Conservation (phyloP, 1,140 invertebrate species). For the Tetramorium simillimum region DNA sequence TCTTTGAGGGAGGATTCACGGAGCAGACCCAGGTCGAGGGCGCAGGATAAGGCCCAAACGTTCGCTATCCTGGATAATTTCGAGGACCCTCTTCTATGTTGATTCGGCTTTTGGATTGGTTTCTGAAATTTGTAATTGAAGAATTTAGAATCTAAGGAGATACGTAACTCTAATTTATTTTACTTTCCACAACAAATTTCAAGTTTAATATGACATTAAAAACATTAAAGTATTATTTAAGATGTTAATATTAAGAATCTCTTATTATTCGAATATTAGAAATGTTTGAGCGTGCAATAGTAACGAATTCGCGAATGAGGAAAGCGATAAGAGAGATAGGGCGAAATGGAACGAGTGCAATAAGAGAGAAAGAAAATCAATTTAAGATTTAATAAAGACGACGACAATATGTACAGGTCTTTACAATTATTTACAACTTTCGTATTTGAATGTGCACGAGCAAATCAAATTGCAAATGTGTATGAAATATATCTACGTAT, state of each 20-base stretch:
- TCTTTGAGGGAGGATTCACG: slow-evolving; percentile 9
- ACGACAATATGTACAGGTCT: too few relatives aligned
- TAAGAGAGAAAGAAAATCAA: too few relatives aligned
- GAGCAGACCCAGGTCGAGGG: slow-evolving; percentile 68
- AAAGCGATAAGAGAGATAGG: too few relatives aligned
- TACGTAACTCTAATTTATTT: not conserved
- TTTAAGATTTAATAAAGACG: too few relatives aligned
- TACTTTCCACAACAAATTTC: not conserved
- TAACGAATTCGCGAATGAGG: too few relatives aligned
- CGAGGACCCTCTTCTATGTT: not conserved
- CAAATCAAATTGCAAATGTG: too few relatives aligned
- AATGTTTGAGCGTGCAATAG: too few relatives aligned
- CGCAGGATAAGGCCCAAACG: slow-evolving; percentile 68
- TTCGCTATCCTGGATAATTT: slow-evolving; percentile 45
- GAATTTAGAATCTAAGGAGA: not conserved
- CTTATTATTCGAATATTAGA: not conserved
- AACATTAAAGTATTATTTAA: not conserved
- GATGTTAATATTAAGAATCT: not conserved
- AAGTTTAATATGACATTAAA: not conserved
- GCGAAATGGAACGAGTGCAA: too few relatives aligned
- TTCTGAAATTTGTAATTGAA: not conserved
- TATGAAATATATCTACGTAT: not conserved
- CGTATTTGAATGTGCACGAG: too few relatives aligned
- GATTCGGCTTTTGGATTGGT: not conserved
- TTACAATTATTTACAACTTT: too few relatives aligned